These are phyloP conservation scores for Sphenopsis melanotis DNA, from an alignment of 2,797 vertebrate genomes.

Conservation along the genomic window DNA sequence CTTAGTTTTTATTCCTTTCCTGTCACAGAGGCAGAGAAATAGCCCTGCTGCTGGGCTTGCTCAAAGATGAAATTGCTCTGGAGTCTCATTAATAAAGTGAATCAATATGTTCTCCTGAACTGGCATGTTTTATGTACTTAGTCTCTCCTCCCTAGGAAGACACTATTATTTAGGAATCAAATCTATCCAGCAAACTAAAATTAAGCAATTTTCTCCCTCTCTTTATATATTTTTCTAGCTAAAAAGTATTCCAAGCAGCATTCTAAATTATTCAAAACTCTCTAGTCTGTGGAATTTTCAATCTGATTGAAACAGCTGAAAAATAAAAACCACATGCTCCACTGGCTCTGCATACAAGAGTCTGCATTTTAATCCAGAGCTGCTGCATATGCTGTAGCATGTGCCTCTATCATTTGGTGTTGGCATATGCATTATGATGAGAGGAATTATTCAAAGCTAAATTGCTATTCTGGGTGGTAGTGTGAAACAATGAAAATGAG, in stretches of 20 bases:
- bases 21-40: neutral
- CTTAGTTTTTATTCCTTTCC: neutral
- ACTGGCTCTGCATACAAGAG: neutral
- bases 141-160: neutral
- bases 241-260: neutral
- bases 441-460: slow-evolving; percentile 44
- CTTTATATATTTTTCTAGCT: neutral
- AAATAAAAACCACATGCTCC: slow-evolving; percentile 41
- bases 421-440: slow-evolving; percentile 52
- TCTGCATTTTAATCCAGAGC: slow-evolving; percentile 32
- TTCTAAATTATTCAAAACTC: slow-evolving; percentile 33
- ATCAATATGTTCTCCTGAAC: neutral
- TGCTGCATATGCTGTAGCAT: neutral
- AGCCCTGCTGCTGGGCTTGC: neutral
- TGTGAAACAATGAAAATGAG: slow-evolving; percentile 51
- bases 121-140: neutral
- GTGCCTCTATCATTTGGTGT: neutral
- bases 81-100: neutral
- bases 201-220: neutral
- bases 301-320: slow-evolving; percentile 24
- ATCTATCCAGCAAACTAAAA: neutral
- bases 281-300: slow-evolving; percentile 38
- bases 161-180: neutral
- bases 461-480: slow-evolving; percentile 34
- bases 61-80: neutral